Evolutionary conservation across 2,888 invertebrate species (phyloP), one percentile per base, ranked within the genome.

Genomic region (Athrips mouffetella): DNA sequence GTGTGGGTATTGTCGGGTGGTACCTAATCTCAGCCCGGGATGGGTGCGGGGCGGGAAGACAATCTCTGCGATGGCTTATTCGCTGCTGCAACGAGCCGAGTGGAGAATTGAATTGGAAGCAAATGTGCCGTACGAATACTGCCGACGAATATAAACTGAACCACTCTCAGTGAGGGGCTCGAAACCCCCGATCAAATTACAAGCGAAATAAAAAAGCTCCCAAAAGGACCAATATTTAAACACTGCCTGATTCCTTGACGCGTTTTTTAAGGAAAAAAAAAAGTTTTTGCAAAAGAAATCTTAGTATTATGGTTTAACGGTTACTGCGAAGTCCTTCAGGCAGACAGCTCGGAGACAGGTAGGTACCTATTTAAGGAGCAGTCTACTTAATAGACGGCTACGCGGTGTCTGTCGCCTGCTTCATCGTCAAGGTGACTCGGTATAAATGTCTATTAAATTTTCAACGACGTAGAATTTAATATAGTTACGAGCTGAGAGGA

Each of bases 21-120:
- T 52, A 53, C 35, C 55, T 50, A 47, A 55, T 54, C 54, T 56
- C 59, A 55, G 58, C 48, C 49, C 52, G 50, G 41, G 61, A 59
- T 57, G 59, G 51, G 58, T 50, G 59, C 50, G 58, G 64, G 54
- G 65, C 65, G 67, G 49, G 63, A 68, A 76, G 79, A 81, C 82
- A 83, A 84, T 84, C 79, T 76, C 75, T 60, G 63, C 73, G 73
- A 85, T 82, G 82, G 83, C 80, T 85, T 80, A 81, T 82, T 85
- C 84, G 74, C 66, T 70, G 76, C 76, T 80, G 80, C 80, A 79
- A 79, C 79, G 83, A 84, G 75, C 76, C 81, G 80, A 76, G 76
- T 64, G 73, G 69, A 79, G 81, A 81, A 84, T 85, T 83, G 81
- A 85, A 85, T 86, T 84, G 82, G 76, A 80, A 83, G 78, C 76